Percentiles rank a stretch among this genome's conserved stretches.
These are phyloP conservation scores for Holotrichia oblita DNA, from an alignment of 1,140 invertebrate genomes.

Conservation along the genomic window DNA sequence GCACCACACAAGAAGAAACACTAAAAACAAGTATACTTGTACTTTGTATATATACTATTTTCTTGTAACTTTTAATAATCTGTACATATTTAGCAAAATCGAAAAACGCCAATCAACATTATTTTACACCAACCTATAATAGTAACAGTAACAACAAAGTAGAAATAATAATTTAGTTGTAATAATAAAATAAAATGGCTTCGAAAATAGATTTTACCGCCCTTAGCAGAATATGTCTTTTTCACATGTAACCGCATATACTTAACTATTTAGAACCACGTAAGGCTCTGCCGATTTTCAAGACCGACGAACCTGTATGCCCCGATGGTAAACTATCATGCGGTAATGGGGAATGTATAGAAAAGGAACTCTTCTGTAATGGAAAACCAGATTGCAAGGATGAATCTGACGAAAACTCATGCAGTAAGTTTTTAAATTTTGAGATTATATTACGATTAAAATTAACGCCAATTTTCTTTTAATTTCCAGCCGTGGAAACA, in stretches of 20 bases:
- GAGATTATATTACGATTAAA: background rate
- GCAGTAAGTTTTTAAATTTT: conserved; percentile 75
- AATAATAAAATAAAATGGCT: background rate
- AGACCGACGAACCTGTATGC: conserved; percentile 91
- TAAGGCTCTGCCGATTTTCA: conserved; percentile 86
- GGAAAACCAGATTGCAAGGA: conserved; percentile 92
- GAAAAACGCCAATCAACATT: conserved; percentile 31
- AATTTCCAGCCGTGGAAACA: conserved; percentile 78
- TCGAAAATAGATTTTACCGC: background rate
- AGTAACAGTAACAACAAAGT: background rate
- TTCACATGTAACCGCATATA: background rate
- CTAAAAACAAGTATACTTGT: background rate
- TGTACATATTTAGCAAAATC: conserved; percentile 15
- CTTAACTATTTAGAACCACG: conserved; percentile 75
- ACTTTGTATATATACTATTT: background rate
- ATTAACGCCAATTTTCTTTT: background rate
- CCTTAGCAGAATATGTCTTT: background rate
- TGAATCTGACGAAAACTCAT: conserved; percentile 94
- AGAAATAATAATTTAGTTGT: conserved; percentile 4
- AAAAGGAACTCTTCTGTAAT: conserved; percentile 92
- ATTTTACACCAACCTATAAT: background rate
- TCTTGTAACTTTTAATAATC: background rate
- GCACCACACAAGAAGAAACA: background rate
- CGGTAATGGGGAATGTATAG: conserved; percentile 89
- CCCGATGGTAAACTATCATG: conserved; percentile 88